Base-by-base conservation (phyloP, 2,888 invertebrate species). In the Podabrus alpinus region DNA sequence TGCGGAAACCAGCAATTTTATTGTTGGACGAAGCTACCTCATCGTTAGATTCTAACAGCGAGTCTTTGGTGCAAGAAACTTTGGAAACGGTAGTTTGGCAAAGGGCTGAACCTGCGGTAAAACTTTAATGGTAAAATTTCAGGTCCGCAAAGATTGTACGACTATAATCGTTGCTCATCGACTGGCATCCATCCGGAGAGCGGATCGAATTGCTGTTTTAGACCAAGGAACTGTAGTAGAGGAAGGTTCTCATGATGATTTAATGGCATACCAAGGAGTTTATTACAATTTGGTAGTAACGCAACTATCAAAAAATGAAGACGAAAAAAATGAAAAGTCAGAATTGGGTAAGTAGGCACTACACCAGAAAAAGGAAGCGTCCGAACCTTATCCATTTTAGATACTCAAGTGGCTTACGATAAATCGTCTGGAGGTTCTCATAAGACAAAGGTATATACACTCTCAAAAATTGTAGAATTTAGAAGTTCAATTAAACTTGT, bases 21-120 rank as follows among this genome's bases (percentile, higher is more conserved):
- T 87, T 95, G 1, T 85, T 95, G 15, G 97, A 97, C 81, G 97
- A 97, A 87, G 97, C 96, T 0, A 97, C 97, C 0, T 96, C 96
- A 2, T 96, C 97, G 0, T 89, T 97, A 15, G 97, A 97, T 84
- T 94, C 94, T 0, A 91, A 93, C 45, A 96, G 95, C 77, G 97
- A 97, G 88, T 90, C 92, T 0, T 92, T 94, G 86, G 97, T 97
- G 0, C 97, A 97, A 87, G 91, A 90, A 15, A 96, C 92, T 71
- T 89, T 93, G 75, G 94, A 92, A 86, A 92, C 90, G 88, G 94
- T 92, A 84, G 82, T 16, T 9, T 15, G 11, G 9, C 0, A 9
- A 61, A 61, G 5, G 2, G 2, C 0, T 0, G 9, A n/a, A n/a
- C 2, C 7, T 0, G 82, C 78, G 64, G 24, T 19, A 25, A 29